Percentiles rank a stretch among this genome's conserved stretches.
phyloP scores from a whole-genome alignment of 2,888 invertebrate species.

The Crioceris asparagi region DNA sequence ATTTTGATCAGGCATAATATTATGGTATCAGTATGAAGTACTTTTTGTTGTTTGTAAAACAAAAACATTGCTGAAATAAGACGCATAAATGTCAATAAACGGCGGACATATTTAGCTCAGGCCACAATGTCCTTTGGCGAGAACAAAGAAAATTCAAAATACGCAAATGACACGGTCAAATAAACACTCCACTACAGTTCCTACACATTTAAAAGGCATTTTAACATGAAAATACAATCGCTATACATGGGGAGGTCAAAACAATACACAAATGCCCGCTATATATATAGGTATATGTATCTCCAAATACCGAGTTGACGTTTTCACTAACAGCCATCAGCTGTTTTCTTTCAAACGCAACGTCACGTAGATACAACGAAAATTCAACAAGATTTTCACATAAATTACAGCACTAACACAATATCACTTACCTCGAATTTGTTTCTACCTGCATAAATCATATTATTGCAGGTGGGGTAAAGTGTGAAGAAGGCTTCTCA shows the following conservation, averaged over 20 bases:
- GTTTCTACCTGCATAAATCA: conserved; percentile 54
- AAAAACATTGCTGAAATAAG: conserved; percentile 14
- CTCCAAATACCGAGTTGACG: conserved; percentile 24
- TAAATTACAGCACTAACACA: neutral
- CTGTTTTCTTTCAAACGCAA: conserved; percentile 46
- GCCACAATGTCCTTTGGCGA: conserved; percentile 22
- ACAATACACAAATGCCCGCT: conserved; percentile 12
- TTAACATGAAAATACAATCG: conserved; percentile 1
- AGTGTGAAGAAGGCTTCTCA: conserved; percentile 11
- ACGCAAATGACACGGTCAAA: conserved; percentile 6
- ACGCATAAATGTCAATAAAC: conserved; percentile 30
- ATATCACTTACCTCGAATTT: conserved; percentile 49
- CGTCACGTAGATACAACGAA: conserved; percentile 13
- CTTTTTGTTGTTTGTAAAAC: no score
- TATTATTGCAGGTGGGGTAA: conserved; percentile 32
- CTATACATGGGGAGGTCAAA: no score
- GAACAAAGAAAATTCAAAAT: conserved; percentile 20
- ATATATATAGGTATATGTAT: no score
- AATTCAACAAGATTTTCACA: conserved; percentile 2
- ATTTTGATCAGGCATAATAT: no score
- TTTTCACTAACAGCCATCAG: conserved; percentile 41
- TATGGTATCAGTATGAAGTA: no score
- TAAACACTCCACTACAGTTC: conserved; percentile 2
- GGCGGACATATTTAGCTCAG: conserved; percentile 31
- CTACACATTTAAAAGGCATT: neutral